Conservation (phyloP, 2,888 invertebrate species). For the Hydrotaea cyrtoneurina region DNA sequence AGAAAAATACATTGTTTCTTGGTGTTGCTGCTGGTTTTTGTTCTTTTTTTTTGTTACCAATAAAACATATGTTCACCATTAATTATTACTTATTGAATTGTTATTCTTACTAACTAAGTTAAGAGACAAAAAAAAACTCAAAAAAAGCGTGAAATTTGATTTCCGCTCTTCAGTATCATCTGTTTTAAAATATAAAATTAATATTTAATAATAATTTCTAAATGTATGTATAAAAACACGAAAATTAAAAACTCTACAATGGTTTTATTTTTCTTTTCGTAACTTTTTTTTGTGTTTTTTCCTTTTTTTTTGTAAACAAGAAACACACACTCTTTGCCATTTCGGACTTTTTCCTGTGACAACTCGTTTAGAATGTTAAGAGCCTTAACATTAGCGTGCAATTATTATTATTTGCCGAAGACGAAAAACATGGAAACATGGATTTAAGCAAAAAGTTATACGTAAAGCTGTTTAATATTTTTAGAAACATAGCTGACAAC, state of each 20-base stretch:
- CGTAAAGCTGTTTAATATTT: background rate
- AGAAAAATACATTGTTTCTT: constrained; percentile 61
- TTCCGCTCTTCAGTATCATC: constrained; percentile 69
- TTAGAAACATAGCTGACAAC: too few species aligned
- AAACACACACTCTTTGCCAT: too few species aligned
- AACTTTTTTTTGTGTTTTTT: too few species aligned
- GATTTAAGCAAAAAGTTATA: constrained; percentile 5
- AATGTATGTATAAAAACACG: constrained; percentile 59
- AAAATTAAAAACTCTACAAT: constrained; percentile 59
- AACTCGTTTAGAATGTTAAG: background rate
- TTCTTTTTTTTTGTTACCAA: constrained; percentile 51
- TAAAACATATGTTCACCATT: constrained; percentile 56
- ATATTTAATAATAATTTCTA: constrained; percentile 53
- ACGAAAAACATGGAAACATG: background rate
- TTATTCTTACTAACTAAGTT: constrained; percentile 33
- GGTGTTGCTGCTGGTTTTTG: background rate
- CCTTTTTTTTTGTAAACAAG: background rate
- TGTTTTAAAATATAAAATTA: constrained; percentile 51
- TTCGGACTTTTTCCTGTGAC: too few species aligned
- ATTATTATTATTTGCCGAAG: background rate
- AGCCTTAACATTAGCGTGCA: background rate
- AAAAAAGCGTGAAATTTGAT: constrained; percentile 76
- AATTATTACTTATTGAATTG: constrained; percentile 56
- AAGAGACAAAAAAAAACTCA: constrained; percentile 47
- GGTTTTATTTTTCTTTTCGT: constrained; percentile 28